Evolutionary conservation across 2,113 vertebrate genomes (phyloP), one percentile per base, ranked within the genome.

Genomic region (Ancistrus triradiatus): DNA sequence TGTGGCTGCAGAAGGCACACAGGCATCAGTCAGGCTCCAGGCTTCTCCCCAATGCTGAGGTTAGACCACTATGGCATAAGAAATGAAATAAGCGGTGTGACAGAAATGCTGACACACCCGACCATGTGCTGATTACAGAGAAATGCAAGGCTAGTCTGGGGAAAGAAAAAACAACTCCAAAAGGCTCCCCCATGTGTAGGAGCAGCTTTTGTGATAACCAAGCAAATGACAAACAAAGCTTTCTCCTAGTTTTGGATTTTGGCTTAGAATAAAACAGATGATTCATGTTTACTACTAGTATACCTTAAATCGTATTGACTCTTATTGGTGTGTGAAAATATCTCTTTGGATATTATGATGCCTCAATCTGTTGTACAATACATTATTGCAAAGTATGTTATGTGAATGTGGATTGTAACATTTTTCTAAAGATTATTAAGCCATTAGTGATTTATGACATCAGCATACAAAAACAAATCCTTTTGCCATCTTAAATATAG

Each of bases 1-100:
- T 90, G 87, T 81, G 93, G 92, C 80, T 90, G 87, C 65, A 83
- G 72, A 74, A 88, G 92, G 93, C 95, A 84, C 1, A 82, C 70
- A 75, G 57, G 76, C 78, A 76, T 84, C 78, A 62, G 61, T 46
- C 69, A 63, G 25, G 67, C 35, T 38, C 57, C 58, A 55, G 60
- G 55, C 71, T 77, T 80, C 78, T 80, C 74, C 80, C 75, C 76
- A 68, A 31, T 50, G n/a, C 74, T 77, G 78, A 76, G 84, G 81
- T 80, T 83, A 84, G 55, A 48, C 79, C 74, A 53, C 48, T 74
- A 66, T 77, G 78, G 83, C 77, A 72, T 74, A 69, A 72, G 76
- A 78, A 86, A 83, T 86, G 77, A 83, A 89, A 84, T 86, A 85
- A 87, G 85, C 69, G 84, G 83, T 85, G 72, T 71, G 63, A 84